phyloP scores from a whole-genome alignment of 2,888 invertebrate genomes.

The Clitarchus hookeri region DNA sequence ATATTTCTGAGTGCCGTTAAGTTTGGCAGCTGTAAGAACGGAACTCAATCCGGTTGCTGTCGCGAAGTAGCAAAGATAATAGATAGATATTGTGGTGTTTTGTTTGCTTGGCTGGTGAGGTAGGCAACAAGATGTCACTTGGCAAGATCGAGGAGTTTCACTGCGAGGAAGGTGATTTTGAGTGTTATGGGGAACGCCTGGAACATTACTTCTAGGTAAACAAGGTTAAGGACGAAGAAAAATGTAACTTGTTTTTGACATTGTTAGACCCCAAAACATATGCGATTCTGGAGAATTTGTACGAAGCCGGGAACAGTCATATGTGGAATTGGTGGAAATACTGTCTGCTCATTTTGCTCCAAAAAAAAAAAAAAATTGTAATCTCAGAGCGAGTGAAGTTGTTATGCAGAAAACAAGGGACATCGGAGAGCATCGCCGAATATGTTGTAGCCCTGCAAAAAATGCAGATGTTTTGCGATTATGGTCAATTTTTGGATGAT shows the following conservation, averaged over 20 bases:
- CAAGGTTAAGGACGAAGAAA: background rate
- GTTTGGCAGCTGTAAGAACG: too few relatives aligned
- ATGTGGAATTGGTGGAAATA: background rate
- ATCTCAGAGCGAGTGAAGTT: background rate
- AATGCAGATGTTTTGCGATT: background rate
- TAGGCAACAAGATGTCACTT: background rate
- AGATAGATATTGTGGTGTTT: too few relatives aligned
- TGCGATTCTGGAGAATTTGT: background rate
- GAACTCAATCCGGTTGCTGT: too few relatives aligned
- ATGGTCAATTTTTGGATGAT: background rate
- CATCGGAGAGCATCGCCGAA: background rate
- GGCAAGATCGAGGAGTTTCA: background rate
- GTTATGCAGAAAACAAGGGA: background rate
- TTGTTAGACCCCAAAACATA: too few relatives aligned
- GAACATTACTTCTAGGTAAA: background rate
- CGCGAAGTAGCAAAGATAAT: too few relatives aligned
- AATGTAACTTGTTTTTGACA: background rate
- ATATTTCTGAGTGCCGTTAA: too few relatives aligned
- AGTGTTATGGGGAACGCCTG: background rate
- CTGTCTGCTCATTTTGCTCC: background rate
- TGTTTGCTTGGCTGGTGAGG: too few relatives aligned
- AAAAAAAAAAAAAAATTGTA: background rate
- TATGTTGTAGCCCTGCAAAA: background rate
- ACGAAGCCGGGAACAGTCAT: background rate
- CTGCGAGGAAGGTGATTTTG: background rate